phyloP scores from a whole-genome alignment of 2,797 vertebrate species.

The Mormyrops attenuatus region DNA sequence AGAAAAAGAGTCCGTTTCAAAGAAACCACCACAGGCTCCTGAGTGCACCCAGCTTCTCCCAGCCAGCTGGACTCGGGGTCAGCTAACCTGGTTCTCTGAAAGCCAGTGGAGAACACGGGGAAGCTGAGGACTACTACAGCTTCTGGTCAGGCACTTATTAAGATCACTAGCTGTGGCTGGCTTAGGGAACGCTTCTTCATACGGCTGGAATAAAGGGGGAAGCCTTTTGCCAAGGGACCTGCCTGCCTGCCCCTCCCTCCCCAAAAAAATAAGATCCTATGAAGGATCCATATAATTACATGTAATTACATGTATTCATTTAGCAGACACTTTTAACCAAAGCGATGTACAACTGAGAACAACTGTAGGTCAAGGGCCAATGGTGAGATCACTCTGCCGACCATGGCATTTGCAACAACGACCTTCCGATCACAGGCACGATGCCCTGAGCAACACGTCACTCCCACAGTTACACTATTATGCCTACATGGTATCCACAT shows the following conservation, averaged over 20 bases:
- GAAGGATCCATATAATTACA: not conserved
- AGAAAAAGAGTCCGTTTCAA: not conserved
- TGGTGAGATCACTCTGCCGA: not conserved
- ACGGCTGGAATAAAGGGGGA: not conserved
- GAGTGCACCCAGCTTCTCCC: not conserved
- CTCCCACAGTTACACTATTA: not conserved
- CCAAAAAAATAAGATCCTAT: not conserved
- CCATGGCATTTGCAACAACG: not conserved
- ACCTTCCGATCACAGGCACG: not conserved
- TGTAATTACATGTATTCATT: not conserved
- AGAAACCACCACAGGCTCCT: not conserved
- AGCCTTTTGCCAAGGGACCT: not conserved
- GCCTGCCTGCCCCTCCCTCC: not conserved
- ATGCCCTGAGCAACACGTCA: not conserved
- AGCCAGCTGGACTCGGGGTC: not conserved
- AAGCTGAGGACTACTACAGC: not conserved
- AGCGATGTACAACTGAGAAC: not conserved
- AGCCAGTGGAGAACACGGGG: not conserved
- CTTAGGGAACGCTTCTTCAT: not conserved
- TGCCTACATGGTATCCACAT: not conserved
- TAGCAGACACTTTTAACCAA: not conserved
- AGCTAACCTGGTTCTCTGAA: not conserved
- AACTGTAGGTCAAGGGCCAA: not conserved
- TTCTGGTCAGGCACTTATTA: not conserved
- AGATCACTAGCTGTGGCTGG: not conserved